phyloP scores from a whole-genome alignment of 64 coral and sea anemone species.

The Catalaphyllia jardinei region DNA sequence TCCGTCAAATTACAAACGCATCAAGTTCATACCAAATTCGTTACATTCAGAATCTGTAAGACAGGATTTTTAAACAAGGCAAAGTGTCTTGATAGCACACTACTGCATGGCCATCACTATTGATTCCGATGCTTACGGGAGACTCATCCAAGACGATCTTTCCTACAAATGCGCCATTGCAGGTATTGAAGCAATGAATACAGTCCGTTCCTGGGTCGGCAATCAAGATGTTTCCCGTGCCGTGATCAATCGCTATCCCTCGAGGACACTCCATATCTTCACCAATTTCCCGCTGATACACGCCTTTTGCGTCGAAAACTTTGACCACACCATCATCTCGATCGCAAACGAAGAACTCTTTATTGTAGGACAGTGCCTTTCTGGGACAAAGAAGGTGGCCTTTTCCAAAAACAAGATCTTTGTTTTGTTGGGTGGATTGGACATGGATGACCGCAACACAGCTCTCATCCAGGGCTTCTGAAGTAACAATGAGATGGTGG shows the following conservation, averaged over 20 bases:
- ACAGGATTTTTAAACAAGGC: conserved; percentile 9
- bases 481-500: not conserved
- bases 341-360: conserved; percentile 22
- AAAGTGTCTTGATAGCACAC: conserved; percentile 6
- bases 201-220: conserved; percentile 22
- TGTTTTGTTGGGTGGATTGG: not conserved
- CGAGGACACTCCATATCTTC: conserved; percentile 30
- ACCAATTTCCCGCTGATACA: conserved; percentile 13
- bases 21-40: not conserved
- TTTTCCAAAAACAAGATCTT: conserved; percentile 14
- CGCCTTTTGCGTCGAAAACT: conserved; percentile 10
- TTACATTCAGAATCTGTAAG: not conserved
- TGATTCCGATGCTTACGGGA: conserved; percentile 16
- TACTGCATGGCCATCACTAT: not conserved
- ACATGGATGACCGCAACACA: conserved; percentile 10
- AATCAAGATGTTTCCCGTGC: conserved; percentile 9
- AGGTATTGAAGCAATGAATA: not conserved
- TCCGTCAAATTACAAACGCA: no score
- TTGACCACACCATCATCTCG: conserved; percentile 10
- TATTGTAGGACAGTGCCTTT: not conserved
- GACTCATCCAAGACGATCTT: not conserved
- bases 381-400: conserved; percentile 13
- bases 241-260: not conserved
- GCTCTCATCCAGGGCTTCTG: conserved; percentile 22
- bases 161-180: conserved; percentile 27